phyloP scores from a whole-genome alignment of 2,113 vertebrate species.

The Lipotes vexillifer region DNA sequence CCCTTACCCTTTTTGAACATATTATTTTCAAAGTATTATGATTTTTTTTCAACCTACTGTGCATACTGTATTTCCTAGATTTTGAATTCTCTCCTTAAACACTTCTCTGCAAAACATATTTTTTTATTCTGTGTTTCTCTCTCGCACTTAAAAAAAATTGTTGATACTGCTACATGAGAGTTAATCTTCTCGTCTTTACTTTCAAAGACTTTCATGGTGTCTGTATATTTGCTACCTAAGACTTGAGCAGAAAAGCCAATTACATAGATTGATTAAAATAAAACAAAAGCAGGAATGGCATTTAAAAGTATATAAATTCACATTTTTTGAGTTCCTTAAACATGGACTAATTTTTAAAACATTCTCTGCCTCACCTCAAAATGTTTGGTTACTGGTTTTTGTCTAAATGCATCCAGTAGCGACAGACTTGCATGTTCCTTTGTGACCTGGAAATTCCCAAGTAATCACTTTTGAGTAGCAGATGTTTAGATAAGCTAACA shows the following conservation, averaged over 20 bases:
- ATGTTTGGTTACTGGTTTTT: slow-evolving; percentile 59
- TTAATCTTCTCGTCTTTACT: slow-evolving; percentile 19
- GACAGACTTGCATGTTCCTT: slow-evolving; percentile 9
- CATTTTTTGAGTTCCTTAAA: slow-evolving; percentile 10
- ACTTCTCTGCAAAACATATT: not conserved
- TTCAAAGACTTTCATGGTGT: slow-evolving; percentile 35
- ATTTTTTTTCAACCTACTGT: not conserved
- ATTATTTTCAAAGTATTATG: not conserved
- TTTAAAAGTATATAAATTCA: slow-evolving; percentile 36
- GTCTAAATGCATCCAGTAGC: slow-evolving; percentile 63
- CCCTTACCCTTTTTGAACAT: not conserved
- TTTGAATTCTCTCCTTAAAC: not conserved
- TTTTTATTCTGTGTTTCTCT: not conserved
- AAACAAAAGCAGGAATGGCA: slow-evolving; percentile 37
- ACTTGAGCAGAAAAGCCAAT: slow-evolving; percentile 10
- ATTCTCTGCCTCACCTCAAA: not conserved
- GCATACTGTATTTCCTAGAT: not conserved
- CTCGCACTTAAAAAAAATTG: not conserved
- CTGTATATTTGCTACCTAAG: not conserved
- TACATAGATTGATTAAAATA: slow-evolving; percentile 31
- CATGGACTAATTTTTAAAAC: slow-evolving; percentile 10
- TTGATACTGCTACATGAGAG: not conserved
- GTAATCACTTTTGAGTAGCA: slow-evolving; percentile 67
- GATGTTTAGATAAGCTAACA: slow-evolving; percentile 70
- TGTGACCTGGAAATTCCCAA: slow-evolving; percentile 73